Percentiles rank a stretch among this genome's conserved stretches.
Conservation (phyloP, 2,113 vertebrate species). For the Desmodus rotundus region DNA sequence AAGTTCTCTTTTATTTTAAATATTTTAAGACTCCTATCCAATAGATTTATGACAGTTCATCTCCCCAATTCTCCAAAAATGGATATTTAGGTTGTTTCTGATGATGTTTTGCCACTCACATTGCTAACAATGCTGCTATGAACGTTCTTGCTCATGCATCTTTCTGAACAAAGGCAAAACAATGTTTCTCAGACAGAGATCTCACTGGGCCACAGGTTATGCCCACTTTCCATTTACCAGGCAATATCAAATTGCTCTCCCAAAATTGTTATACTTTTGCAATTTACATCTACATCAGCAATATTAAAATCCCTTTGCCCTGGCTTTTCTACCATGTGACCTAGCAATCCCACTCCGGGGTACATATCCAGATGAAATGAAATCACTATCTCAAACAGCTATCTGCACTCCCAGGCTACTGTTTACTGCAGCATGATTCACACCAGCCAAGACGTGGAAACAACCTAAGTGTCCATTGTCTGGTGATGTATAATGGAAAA, state of each 20-base stretch:
- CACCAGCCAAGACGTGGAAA: background rate
- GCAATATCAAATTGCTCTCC: background rate
- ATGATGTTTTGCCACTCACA: background rate
- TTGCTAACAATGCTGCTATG: background rate
- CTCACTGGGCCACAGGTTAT: background rate
- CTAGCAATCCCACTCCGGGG: background rate
- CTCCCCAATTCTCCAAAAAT: background rate
- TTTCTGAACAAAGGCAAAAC: background rate
- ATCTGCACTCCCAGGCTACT: background rate
- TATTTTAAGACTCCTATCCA: background rate
- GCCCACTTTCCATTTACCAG: background rate
- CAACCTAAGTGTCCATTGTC: background rate
- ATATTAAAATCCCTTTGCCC: background rate
- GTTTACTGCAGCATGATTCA: background rate
- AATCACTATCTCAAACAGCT: background rate
- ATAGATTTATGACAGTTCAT: background rate
- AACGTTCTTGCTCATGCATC: background rate
- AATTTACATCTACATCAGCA: background rate
- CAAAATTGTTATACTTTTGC: background rate
- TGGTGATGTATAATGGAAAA: background rate
- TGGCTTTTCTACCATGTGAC: background rate
- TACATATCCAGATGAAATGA: background rate
- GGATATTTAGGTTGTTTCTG: background rate
- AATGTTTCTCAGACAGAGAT: background rate
- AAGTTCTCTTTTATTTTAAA: background rate